Percentiles rank a stretch among this genome's conserved stretches.
Evolutionary conservation across 2,113 vertebrate species (phyloP).

Genomic region (Carassius gibelio): DNA sequence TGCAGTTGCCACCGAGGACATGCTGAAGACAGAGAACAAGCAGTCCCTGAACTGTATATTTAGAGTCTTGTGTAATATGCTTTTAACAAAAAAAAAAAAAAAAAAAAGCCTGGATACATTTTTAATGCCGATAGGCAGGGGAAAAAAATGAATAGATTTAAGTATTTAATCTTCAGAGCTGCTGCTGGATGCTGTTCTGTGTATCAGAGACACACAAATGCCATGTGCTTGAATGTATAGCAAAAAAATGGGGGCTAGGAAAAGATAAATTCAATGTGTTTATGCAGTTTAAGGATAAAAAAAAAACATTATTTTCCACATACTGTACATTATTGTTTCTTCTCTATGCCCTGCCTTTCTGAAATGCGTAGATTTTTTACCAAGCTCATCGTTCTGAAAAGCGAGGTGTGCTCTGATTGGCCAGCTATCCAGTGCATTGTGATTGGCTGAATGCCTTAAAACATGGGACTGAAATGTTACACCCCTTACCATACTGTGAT

Average conservation of each 20-base stretch:
- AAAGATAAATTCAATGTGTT: not conserved
- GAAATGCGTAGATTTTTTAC: too few relatives aligned
- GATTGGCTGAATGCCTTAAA: too few relatives aligned
- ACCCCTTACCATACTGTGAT: too few relatives aligned
- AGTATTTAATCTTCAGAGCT: slow-evolving; percentile 74
- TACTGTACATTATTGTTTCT: too few relatives aligned
- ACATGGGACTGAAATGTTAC: too few relatives aligned
- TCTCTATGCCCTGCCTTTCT: too few relatives aligned
- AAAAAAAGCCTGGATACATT: slow-evolving; percentile 66
- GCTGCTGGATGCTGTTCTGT: slow-evolving; percentile 53
- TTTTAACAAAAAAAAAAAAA: slow-evolving; percentile 75
- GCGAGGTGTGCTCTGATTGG: too few relatives aligned
- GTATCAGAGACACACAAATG: slow-evolving; percentile 54
- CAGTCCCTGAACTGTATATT: slow-evolving; percentile 65
- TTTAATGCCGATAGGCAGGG: slow-evolving; percentile 64
- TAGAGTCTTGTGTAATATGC: slow-evolving; percentile 76
- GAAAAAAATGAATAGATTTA: slow-evolving; percentile 67
- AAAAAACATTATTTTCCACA: too few relatives aligned
- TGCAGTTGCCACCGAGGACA: slow-evolving; percentile 42
- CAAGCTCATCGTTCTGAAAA: too few relatives aligned
- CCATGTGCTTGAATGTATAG: not conserved
- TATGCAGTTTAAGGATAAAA: too few relatives aligned
- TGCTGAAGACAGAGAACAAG: slow-evolving; percentile 59
- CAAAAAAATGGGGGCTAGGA: not conserved
- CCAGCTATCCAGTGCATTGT: too few relatives aligned